phyloP scores from a whole-genome alignment of 2,797 vertebrate species.

The Halcyon badia region DNA sequence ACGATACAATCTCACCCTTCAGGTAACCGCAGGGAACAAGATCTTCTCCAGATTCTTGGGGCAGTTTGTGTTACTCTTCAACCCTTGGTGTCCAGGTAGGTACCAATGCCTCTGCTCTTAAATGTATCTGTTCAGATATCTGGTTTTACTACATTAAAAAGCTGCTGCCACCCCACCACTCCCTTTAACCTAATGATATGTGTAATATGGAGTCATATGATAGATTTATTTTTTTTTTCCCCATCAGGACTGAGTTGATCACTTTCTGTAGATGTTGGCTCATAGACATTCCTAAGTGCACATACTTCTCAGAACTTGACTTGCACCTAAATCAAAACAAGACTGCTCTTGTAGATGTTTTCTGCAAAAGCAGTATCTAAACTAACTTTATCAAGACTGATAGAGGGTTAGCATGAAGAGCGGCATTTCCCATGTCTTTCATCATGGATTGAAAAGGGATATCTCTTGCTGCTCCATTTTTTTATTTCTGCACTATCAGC shows the following conservation, averaged over 20 bases:
- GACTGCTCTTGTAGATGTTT: neutral
- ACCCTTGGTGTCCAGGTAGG: slow-evolving; percentile 83
- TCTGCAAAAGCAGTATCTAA: neutral
- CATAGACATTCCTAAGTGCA: neutral
- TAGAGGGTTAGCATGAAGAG: neutral
- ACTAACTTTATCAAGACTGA: neutral
- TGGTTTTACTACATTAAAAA: neutral
- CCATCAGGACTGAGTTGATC: neutral
- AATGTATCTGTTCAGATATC: neutral
- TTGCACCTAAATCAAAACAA: neutral
- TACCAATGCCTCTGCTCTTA: neutral
- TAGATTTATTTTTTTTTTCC: neutral
- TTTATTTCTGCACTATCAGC: neutral
- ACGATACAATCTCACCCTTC: slow-evolving; percentile 76
- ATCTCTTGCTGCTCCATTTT: neutral
- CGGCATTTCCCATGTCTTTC: neutral
- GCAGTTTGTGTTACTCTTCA: slow-evolving; percentile 81
- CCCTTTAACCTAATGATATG: neutral
- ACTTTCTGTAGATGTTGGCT: neutral
- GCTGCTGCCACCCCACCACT: neutral
- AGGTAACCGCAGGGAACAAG: neutral
- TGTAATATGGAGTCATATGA: neutral
- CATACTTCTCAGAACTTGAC: neutral
- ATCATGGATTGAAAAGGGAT: neutral
- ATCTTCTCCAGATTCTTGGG: slow-evolving; percentile 64